phyloP scores from a whole-genome alignment of 2,888 invertebrate genomes.

The Abrostola tripartita region DNA sequence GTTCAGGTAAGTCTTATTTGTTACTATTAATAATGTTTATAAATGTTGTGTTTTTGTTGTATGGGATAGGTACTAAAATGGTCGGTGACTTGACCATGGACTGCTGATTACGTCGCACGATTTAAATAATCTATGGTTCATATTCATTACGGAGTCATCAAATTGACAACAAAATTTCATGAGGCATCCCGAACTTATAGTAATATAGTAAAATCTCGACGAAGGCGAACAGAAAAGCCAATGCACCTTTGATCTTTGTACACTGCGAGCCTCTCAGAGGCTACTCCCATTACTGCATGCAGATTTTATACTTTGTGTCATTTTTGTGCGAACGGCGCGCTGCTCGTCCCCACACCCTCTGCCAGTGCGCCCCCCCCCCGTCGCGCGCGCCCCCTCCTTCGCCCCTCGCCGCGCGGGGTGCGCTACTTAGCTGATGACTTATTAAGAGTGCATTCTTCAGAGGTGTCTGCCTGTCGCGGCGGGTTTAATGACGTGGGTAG shows the following conservation, averaged over 20 bases:
- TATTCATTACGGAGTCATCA: not conserved
- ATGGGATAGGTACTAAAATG: not conserved
- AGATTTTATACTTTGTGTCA: slow-evolving; percentile 87
- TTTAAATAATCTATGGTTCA: too few relatives aligned
- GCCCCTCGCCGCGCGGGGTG: slow-evolving; percentile 46
- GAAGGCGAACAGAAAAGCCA: slow-evolving; percentile 66
- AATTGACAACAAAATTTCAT: not conserved
- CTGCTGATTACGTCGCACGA: not conserved
- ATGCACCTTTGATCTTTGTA: slow-evolving; percentile 79
- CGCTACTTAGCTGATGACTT: slow-evolving; percentile 88
- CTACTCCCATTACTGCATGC: slow-evolving; percentile 84
- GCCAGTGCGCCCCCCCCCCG: slow-evolving; percentile 32
- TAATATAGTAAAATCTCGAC: slow-evolving; percentile 57
- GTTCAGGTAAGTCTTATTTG: slow-evolving; percentile 27
- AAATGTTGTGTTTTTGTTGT: not conserved
- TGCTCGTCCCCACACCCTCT: slow-evolving; percentile 41
- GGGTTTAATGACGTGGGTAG: slow-evolving; percentile 85
- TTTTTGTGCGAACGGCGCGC: slow-evolving; percentile 81
- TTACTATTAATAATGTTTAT: slow-evolving; percentile 2
- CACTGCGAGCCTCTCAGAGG: slow-evolving; percentile 78
- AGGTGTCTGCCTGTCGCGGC: slow-evolving; percentile 86
- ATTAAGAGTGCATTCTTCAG: slow-evolving; percentile 88
- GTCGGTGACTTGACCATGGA: not conserved
- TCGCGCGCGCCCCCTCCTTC: slow-evolving; percentile 22
- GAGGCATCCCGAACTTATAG: slow-evolving; percentile 30